These are phyloP conservation scores for Agriopis marginaria DNA, from an alignment of 2,888 invertebrate genomes.

Conservation along the genomic window DNA sequence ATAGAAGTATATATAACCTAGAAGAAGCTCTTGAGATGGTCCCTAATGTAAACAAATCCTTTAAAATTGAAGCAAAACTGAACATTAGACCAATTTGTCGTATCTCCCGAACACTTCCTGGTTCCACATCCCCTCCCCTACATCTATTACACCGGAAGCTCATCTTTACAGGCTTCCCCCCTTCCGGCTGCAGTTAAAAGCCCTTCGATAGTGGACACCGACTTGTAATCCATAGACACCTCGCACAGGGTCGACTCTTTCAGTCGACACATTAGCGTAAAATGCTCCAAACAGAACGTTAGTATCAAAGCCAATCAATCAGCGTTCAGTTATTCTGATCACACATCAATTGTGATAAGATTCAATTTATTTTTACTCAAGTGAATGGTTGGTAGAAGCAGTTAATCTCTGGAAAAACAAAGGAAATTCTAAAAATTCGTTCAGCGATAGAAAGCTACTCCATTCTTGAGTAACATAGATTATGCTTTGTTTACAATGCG, in stretches of 20 bases:
- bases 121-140: slow-evolving; percentile 1
- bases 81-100: background rate
- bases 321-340: no score
- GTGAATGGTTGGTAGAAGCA: no score
- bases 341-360: no score
- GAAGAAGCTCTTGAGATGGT: no score
- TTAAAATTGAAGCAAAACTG: background rate
- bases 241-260: background rate
- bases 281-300: background rate
- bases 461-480: no score
- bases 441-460: no score
- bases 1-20: no score
- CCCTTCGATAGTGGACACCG: slow-evolving; percentile 18
- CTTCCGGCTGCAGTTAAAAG: slow-evolving; percentile 33
- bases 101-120: background rate
- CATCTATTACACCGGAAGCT: slow-evolving; percentile 21
- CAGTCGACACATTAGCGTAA: background rate
- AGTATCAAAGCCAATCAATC: background rate
- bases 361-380: no score
- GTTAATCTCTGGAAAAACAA: no score
- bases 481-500: no score
- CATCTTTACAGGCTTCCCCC: slow-evolving; percentile 9
- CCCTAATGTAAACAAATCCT: background rate
- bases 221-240: background rate
- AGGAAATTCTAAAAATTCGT: no score